Conservation (phyloP, 2,113 vertebrate species). For the Egretta garzetta region DNA sequence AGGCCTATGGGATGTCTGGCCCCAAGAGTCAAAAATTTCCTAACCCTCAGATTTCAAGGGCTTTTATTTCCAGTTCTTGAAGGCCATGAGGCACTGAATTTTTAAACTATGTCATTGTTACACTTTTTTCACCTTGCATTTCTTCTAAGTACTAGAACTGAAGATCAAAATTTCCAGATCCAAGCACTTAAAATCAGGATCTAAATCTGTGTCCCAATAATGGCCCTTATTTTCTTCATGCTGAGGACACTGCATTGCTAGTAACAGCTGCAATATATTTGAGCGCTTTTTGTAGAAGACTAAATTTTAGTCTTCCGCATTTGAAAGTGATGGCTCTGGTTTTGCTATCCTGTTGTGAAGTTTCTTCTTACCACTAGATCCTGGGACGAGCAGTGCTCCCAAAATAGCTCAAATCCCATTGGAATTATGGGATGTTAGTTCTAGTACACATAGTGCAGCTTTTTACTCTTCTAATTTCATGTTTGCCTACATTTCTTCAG, state of each 20-base stretch:
- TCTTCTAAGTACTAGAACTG: not conserved
- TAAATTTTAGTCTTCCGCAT: not conserved
- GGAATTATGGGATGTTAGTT: not conserved
- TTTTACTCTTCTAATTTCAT: not conserved
- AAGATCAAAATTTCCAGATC: not conserved
- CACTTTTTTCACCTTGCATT: not conserved
- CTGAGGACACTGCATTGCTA: not conserved
- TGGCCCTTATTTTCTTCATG: not conserved
- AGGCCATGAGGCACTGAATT: not conserved
- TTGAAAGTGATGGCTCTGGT: not conserved
- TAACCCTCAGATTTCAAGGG: not conserved
- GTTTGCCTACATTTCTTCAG: not conserved
- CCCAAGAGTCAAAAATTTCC: not conserved
- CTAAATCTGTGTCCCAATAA: not conserved
- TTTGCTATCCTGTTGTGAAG: not conserved
- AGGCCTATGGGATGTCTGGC: not conserved
- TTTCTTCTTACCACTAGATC: not conserved
- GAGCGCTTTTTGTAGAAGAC: not conserved
- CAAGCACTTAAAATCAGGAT: not conserved
- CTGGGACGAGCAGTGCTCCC: not conserved
- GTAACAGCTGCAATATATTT: not conserved
- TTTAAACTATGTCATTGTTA: not conserved
- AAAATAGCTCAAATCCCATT: not conserved
- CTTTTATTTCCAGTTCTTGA: not conserved
- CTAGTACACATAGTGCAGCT: not conserved